Base-by-base conservation (phyloP, 2,888 invertebrate species). In the Hirtodrosophila histrioides region DNA sequence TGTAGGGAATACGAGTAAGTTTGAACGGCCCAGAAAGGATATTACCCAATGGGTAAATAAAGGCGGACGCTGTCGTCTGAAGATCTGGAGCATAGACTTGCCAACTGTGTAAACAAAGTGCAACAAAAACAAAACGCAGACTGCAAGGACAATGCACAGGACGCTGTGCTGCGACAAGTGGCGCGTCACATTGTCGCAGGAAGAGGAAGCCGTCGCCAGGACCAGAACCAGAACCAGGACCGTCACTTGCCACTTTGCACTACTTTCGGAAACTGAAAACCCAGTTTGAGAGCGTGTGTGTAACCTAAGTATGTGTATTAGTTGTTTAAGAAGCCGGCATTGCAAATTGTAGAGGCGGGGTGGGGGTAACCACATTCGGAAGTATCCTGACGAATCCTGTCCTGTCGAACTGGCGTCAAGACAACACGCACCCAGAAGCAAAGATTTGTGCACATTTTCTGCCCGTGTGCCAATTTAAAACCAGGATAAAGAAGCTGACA, bases 81-180 rank as follows among this genome's bases (percentile, higher is more conserved):
- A 29, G n/a, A 36, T 6, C 12, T 35, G n/a, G 41, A 40, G 61
- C 60, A 58, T 10, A 27, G 53, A 4, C 65, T 45, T 46, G 56
- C 63, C 77, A 77, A 75, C 77, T 77, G 77, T 68, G 57, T 71
- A 75, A 78, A 73, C 81, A 77, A 60, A 61, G 63, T 67, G 73
- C 62, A 65, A 55, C 56, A 55, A 60, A 44, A 76, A 57, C 69
- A 57, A 69, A 51, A 24, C 9, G 27, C 41, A 63, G 66, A 62
- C 57, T 39, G 53, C 58, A 48, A 41, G 56, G 70, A 51, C 39
- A 51, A 33, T 23, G 45, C 24, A 44, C 36, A 54, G 35, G 61
- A 39, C 46, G 29, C 54, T 36, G 9, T 17, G 63, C 41, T 33
- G 58, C 56, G 62, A 76, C 80, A 78, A 78, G 78, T 78, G 80